A percentile compares a stretch with the other conserved stretches of the same genome.
phyloP scores from a whole-genome alignment of 2,797 vertebrate genomes.

The Peromyscus melanophrys region DNA sequence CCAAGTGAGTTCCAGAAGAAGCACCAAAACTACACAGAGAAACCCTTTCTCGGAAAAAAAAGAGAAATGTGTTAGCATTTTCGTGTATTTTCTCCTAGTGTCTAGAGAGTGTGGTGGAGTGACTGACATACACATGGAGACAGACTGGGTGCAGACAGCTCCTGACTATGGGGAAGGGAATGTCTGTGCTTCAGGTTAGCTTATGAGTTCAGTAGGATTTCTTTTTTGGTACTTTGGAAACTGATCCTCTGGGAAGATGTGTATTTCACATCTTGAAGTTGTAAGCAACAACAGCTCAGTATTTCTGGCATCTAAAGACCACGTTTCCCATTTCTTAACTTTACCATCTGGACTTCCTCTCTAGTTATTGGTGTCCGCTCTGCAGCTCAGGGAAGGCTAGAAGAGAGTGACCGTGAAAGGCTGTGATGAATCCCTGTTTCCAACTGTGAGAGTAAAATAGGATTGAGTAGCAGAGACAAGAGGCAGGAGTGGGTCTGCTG shows the following conservation, averaged over 20 bases:
- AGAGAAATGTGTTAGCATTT: neutral
- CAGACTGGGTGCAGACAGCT: neutral
- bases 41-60: too few relatives aligned
- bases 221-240: neutral
- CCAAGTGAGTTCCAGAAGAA: too few relatives aligned
- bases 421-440: neutral
- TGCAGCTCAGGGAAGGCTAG: neutral
- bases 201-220: neutral
- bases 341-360: neutral
- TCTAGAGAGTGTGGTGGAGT: neutral
- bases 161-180: neutral
- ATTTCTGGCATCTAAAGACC: neutral
- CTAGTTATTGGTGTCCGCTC: neutral
- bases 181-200: neutral
- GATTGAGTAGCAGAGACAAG: neutral
- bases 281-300: neutral
- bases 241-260: neutral
- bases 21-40: too few relatives aligned
- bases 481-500: neutral
- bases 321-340: neutral
- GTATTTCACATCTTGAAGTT: neutral
- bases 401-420: neutral
- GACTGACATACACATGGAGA: neutral
- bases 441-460: neutral
- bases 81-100: conserved; percentile 3